Evolutionary conservation across 2,113 vertebrate species (phyloP).

Genomic region (Heliornis fulica): DNA sequence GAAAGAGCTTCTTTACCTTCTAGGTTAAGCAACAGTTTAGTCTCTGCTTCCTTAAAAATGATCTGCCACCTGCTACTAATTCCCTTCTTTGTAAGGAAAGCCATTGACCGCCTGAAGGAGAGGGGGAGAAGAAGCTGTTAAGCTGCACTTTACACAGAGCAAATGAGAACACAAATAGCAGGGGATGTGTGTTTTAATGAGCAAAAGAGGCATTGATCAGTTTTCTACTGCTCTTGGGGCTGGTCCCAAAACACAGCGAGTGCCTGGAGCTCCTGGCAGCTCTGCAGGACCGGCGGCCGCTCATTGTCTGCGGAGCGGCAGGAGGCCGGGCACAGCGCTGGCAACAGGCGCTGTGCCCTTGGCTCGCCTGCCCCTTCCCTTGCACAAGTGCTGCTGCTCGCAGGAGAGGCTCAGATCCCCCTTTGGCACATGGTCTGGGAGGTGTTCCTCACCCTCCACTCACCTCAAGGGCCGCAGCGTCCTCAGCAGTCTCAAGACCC

Average conservation of each 20-base stretch:
- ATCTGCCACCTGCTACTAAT: constrained; percentile 58
- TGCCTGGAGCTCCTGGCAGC: rapidly evolving
- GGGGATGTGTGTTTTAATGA: constrained; percentile 49
- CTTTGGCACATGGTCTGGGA: neutral
- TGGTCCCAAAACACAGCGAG: neutral
- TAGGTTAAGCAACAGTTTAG: constrained; percentile 36
- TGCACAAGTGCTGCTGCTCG: neutral
- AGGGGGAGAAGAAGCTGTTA: constrained; percentile 37
- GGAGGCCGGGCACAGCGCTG: neutral
- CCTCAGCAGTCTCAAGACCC: constrained; percentile 90
- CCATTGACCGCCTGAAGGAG: constrained; percentile 49
- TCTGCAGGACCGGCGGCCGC: rapidly evolving
- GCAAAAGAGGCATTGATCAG: constrained; percentile 47
- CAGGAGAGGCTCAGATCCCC: neutral
- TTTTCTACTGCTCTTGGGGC: neutral
- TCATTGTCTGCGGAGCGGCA: neutral
- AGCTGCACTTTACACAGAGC: constrained; percentile 42
- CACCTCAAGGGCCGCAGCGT: constrained; percentile 93
- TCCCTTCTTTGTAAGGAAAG: constrained; percentile 42
- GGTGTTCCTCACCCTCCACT: neutral
- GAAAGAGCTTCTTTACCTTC: neutral
- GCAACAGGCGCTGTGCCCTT: rapidly evolving
- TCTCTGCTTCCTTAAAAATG: constrained; percentile 39
- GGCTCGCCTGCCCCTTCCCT: neutral
- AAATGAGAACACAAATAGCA: constrained; percentile 55